Evolutionary conservation across 1,140 invertebrate species (phyloP), one percentile per base, ranked within the genome.

Genomic region (Pristionchus pacificus): DNA sequence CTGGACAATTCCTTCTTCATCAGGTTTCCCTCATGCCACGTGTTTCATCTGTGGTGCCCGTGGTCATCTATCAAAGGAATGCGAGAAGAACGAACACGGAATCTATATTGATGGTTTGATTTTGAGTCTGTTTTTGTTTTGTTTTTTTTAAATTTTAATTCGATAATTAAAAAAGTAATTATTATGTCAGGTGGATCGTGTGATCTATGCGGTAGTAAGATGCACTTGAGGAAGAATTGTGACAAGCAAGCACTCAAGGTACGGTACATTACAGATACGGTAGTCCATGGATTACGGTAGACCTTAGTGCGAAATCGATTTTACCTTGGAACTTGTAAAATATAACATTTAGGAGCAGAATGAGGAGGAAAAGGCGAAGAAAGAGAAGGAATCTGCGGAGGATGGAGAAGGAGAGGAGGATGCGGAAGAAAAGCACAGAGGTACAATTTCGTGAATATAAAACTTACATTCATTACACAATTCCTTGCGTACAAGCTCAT

Each of bases 211-310:
- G 91, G 91, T 33, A 91, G 91, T 84, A 90, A 92, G 0, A 91
- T 91, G 33, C 92, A 94, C 87, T 86, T 92, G 58, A 90, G 88
- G 74, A 91, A 90, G 83, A 91, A 93, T 84, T 94, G 92, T 86
- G 91, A 65, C 1, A 66, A 73, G 30, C 29, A 68, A 27, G 65
- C 91, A 32, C n/a, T n/a, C n/a, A n/a, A n/a, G n/a, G n/a, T n/a
- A n/a, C n/a, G n/a, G n/a, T n/a, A n/a, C n/a, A n/a, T n/a, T n/a
- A n/a, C n/a, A n/a, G n/a, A n/a, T n/a, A n/a, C n/a, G n/a, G n/a
- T n/a, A n/a, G n/a, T n/a, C n/a, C n/a, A n/a, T n/a, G n/a, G n/a
- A n/a, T n/a, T n/a, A n/a, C n/a, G n/a, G n/a, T n/a, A n/a, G n/a
- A n/a, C n/a, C n/a, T n/a, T n/a, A n/a, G n/a, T n/a, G n/a, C n/a